Evolutionary conservation across 2,888 invertebrate species (phyloP).

Genomic region (Drosophila setosimentum): DNA sequence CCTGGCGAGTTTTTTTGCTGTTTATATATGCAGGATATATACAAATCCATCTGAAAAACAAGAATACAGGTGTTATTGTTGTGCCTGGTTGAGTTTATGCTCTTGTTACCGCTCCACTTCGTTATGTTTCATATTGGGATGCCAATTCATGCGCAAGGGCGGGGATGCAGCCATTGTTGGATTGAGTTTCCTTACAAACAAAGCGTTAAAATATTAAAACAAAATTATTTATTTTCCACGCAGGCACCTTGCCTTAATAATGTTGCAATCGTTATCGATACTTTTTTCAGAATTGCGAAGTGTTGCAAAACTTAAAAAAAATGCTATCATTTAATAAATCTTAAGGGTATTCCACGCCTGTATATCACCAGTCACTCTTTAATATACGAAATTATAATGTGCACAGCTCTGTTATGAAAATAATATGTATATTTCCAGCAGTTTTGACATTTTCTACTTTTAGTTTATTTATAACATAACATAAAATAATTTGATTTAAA

Average conservation of each 20-base stretch:
- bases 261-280: conserved; percentile 24
- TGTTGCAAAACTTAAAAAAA: not conserved
- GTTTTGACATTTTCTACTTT: not conserved
- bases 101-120: conserved; percentile 89
- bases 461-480: not conserved
- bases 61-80: conserved; percentile 32
- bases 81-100: not conserved
- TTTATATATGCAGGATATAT: conserved; percentile 99
- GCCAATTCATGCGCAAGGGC: conserved; percentile 88
- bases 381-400: not conserved
- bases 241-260: conserved; percentile 62
- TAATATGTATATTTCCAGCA: not conserved
- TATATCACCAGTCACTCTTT: not conserved
- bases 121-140: conserved; percentile 91
- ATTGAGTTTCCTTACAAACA: conserved; percentile 16
- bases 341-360: not conserved
- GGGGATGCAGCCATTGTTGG: conserved; percentile 86
- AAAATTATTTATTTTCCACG: conserved; percentile 65
- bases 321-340: not conserved
- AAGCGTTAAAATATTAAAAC: conserved; percentile 8
- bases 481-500: not conserved
- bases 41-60: conserved; percentile 92
- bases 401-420: not conserved
- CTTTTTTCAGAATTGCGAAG: conserved; percentile 3
- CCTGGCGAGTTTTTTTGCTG: conserved; percentile 94